Conservation (phyloP, 2,888 invertebrate species). For the Timandra comae region DNA sequence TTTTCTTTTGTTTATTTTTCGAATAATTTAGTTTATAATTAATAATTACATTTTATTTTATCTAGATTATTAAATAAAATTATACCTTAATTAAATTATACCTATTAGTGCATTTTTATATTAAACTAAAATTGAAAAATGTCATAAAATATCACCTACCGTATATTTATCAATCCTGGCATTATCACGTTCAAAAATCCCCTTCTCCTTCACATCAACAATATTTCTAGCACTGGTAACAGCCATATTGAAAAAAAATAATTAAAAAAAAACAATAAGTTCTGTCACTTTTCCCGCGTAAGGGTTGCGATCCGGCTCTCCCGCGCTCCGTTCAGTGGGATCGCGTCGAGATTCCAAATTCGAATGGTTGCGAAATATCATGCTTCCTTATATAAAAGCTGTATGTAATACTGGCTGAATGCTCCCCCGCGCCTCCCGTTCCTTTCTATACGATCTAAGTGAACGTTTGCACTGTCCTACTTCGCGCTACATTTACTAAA, state of each 20-base stretch:
- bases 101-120: too few species aligned
- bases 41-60: too few species aligned
- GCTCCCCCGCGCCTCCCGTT: slow-evolving; percentile 62
- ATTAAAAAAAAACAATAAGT: slow-evolving; percentile 35
- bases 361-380: slow-evolving; percentile 65
- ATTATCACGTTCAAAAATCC: slow-evolving; percentile 62
- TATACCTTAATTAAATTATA: too few species aligned
- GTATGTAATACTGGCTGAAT: slow-evolving; percentile 35
- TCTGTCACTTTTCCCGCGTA: slow-evolving; percentile 59
- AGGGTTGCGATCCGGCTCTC: slow-evolving; percentile 48
- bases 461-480: slow-evolving; percentile 20
- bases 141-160: too few species aligned
- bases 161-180: slow-evolving; percentile 66
- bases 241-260: slow-evolving; percentile 50
- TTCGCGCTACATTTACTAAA: slow-evolving; percentile 6
- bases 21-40: too few species aligned
- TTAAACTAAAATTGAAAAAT: too few species aligned
- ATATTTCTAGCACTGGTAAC: slow-evolving; percentile 61
- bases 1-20: too few species aligned
- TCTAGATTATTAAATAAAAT: too few species aligned
- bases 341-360: slow-evolving; percentile 67
- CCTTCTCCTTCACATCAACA: slow-evolving; percentile 61
- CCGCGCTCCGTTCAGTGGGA: slow-evolving; percentile 49
- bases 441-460: slow-evolving; percentile 32
- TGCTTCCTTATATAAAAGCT: slow-evolving; percentile 68